Evolutionary conservation across 2,113 vertebrate genomes (phyloP).

Genomic region (Colaptes auratus): DNA sequence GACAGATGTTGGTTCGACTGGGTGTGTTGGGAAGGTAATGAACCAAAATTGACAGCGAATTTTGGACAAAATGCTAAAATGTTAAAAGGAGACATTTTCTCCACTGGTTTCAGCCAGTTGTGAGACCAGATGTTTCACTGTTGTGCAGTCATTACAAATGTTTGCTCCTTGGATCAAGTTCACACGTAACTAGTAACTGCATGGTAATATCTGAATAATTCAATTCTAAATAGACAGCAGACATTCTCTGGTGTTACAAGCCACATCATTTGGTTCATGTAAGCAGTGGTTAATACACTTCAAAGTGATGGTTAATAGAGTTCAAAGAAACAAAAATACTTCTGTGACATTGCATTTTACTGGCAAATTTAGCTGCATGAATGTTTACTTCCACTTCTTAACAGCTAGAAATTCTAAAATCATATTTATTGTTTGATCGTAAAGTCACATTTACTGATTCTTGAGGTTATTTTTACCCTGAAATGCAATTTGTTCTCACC

Average conservation of each 20-base stretch:
- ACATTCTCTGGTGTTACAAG: not conserved
- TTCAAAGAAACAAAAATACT: not conserved
- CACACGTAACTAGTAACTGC: not conserved
- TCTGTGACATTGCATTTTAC: not conserved
- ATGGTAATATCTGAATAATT: not conserved
- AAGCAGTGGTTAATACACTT: not conserved
- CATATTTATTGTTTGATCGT: not conserved
- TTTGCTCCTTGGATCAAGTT: not conserved
- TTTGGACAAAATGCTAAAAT: not conserved
- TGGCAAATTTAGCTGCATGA: not conserved
- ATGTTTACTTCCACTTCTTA: not conserved
- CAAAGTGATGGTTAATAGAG: not conserved
- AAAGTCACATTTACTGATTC: not conserved
- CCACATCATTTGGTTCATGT: not conserved
- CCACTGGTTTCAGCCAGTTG: not conserved
- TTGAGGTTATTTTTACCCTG: not conserved
- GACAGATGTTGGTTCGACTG: not conserved
- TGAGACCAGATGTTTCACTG: slow-evolving; percentile 12
- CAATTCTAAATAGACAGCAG: not conserved
- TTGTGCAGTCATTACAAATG: not conserved
- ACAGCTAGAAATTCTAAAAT: not conserved
- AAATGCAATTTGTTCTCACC: not conserved
- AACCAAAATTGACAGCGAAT: not conserved
- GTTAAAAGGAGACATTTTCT: not conserved
- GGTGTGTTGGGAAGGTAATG: not conserved